Evolutionary conservation across 2,113 vertebrate genomes (phyloP), one percentile per base, ranked within the genome.

Genomic region (Trematomus loennbergii): DNA sequence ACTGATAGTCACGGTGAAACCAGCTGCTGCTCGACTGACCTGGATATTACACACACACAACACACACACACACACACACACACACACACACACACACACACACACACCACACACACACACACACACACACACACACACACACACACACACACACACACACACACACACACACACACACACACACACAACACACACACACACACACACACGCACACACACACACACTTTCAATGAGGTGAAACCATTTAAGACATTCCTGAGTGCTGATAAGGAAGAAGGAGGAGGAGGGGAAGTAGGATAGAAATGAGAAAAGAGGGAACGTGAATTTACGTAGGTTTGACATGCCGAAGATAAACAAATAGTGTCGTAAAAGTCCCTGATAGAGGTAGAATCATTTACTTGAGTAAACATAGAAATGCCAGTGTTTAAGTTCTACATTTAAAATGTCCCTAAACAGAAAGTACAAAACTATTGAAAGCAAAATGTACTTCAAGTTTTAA

Each of bases 221-320:
- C 11, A 48, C 11, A n/a, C 22, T n/a, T 66, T 70, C 68, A 53
- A 70, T 77, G 54, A 81, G 65, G 73, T 61, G 81, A 79, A 88
- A 88, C 12, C 65, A 76, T 79, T 68, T 1, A 53, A 72, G 63
- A 79, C 52, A 86, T 87, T 89, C 81, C 78, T 79, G 7, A 68
- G 82, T 83, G 48, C 60, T 81, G 84, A 89, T 86, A 89, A 75
- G 13, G 0, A 0, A 16, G 20, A 50, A 86, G 53, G 65, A 87
- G 74, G n/a, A 71, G 46, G 48, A 22, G 0, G 22, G 49, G 74
- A 66, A 71, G 46, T 40, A 22, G 0, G 22, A 48, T 10, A n/a
- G 50, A 40, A 40, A 53, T 18, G 9, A 53, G n/a, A 52, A 52
- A 52, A n/a, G 8, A 43, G 15, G 16, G n/a, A 12, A 53, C 17